These are phyloP conservation scores for Balanococcus diminutus DNA, from an alignment of 2,888 invertebrate species.

Conservation along the genomic window DNA sequence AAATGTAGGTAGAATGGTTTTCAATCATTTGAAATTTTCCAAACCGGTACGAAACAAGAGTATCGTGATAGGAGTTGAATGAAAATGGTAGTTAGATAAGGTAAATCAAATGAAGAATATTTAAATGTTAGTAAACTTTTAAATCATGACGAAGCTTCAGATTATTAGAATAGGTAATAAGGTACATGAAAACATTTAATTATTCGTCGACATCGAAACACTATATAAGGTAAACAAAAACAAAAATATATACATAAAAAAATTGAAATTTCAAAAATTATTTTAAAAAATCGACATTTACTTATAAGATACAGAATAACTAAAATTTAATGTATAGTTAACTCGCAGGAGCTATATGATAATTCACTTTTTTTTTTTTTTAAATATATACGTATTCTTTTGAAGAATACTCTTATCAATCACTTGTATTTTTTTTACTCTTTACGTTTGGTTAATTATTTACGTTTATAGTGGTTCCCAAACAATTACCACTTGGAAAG, in stretches of 20 bases:
- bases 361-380: neutral
- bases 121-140: neutral
- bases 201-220: slow-evolving; percentile 34
- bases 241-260: slow-evolving; percentile 41
- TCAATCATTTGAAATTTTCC: neutral
- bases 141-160: slow-evolving; percentile 15
- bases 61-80: neutral
- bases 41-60: no score
- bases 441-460: slow-evolving; percentile 18
- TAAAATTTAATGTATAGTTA: slow-evolving; percentile 28
- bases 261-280: slow-evolving; percentile 36
- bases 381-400: neutral
- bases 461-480: slow-evolving; percentile 37
- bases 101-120: neutral
- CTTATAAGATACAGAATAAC: slow-evolving; percentile 37
- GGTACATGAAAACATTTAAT: neutral
- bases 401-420: neutral
- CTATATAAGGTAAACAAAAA: slow-evolving; percentile 33
- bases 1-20: neutral
- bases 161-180: neutral
- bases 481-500: slow-evolving; percentile 33
- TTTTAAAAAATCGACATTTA: slow-evolving; percentile 43
- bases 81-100: neutral
- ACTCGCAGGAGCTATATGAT: slow-evolving; percentile 26
- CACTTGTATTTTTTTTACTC: neutral